phyloP scores from a whole-genome alignment of 2,888 invertebrate genomes.

The Rhorus exstirpatorius region DNA sequence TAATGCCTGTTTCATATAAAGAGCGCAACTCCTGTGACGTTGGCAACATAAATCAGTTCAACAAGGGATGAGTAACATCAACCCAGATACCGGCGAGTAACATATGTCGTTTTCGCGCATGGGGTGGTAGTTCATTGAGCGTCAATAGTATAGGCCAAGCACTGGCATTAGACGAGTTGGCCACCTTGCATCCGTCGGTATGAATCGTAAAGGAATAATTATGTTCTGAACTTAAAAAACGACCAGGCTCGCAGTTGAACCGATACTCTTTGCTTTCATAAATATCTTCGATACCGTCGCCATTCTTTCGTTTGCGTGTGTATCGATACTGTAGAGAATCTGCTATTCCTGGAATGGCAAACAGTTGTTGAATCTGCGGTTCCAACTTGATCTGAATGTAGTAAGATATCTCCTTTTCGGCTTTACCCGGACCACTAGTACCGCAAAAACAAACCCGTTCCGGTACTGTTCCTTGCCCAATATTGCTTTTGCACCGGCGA shows the following conservation, averaged over 20 bases:
- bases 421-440: background rate
- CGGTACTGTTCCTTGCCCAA: background rate
- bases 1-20: constrained; percentile 21
- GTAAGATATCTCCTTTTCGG: background rate
- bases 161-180: constrained; percentile 35
- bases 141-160: constrained; percentile 55
- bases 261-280: constrained; percentile 25
- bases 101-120: constrained; percentile 57
- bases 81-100: constrained; percentile 46
- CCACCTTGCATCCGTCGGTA: constrained; percentile 37
- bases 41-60: constrained; percentile 13
- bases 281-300: constrained; percentile 41
- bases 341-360: constrained; percentile 2
- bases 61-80: constrained; percentile 14
- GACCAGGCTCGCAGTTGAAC: constrained; percentile 20
- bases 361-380: constrained; percentile 14
- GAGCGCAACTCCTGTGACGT: background rate
- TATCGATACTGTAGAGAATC: constrained; percentile 46
- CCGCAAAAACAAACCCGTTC: constrained; percentile 1
- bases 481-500: background rate
- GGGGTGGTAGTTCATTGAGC: constrained; percentile 61
- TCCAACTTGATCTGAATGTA: constrained; percentile 29
- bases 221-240: constrained; percentile 42
- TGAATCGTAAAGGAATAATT: constrained; percentile 45
- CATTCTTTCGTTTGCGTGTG: constrained; percentile 29